Conservation (phyloP, 1,140 invertebrate species). For the Drosophila kikkawai region DNA sequence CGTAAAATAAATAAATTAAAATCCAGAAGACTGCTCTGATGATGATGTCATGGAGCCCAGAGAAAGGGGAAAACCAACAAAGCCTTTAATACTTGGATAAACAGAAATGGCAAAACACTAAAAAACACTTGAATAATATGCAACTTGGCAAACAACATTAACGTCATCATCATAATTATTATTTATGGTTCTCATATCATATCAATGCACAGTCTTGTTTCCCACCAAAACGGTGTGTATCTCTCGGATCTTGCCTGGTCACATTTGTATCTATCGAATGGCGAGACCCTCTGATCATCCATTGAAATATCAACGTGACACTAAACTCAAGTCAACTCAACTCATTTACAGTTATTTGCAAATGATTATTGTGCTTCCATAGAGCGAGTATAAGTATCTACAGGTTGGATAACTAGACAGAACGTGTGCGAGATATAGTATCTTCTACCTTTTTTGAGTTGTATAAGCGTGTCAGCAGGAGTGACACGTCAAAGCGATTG, state of each 20-base stretch:
- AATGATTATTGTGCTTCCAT: conserved; percentile 55
- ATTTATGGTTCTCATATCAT: conserved; percentile 47
- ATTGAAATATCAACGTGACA: conserved; percentile 53
- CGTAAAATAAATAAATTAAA: conserved; percentile 40
- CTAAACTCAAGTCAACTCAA: conserved; percentile 37
- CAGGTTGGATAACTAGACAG: conserved; percentile 43
- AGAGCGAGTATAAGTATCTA: conserved; percentile 26
- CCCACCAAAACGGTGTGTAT: conserved; percentile 49
- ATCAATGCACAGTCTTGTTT: conserved; percentile 57
- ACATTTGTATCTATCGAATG: conserved; percentile 45
- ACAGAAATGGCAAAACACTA: conserved; percentile 26
- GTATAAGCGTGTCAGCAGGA: conserved; percentile 41
- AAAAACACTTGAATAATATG: conserved; percentile 2
- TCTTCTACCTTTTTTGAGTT: conserved; percentile 35
- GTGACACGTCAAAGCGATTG: conserved; percentile 54
- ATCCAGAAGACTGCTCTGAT: conserved; percentile 21
- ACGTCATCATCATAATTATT: conserved; percentile 50
- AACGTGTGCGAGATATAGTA: conserved; percentile 12
- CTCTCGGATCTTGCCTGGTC: conserved; percentile 40
- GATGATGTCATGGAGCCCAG: conserved; percentile 37
- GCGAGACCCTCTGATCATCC: conserved; percentile 5
- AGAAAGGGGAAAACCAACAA: conserved; percentile 44
- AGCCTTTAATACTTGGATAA: conserved; percentile 23
- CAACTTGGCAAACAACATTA: conserved; percentile 14
- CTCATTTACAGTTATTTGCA: conserved; percentile 72